Conservation (phyloP, 2,888 invertebrate species). For the Lasioglossum lativentre region DNA sequence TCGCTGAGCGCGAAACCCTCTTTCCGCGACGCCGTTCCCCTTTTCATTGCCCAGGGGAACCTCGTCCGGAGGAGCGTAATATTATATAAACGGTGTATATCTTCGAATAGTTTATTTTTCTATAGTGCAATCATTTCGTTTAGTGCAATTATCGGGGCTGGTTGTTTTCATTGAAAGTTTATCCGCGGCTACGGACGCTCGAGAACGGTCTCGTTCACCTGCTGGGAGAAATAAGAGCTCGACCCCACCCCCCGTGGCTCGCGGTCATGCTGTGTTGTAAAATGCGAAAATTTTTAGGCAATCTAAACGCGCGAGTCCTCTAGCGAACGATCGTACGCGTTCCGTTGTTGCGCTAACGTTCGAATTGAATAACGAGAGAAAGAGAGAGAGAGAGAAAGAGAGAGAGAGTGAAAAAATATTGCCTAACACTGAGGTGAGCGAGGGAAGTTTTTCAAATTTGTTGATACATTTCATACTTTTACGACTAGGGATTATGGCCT, state of each 20-base stretch:
- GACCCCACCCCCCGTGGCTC: slow-evolving; percentile 31
- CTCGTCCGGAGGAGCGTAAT: background rate
- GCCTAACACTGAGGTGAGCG: slow-evolving; percentile 68
- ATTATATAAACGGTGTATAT: background rate
- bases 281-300: slow-evolving; percentile 64
- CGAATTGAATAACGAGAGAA: slow-evolving; percentile 8
- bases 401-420: slow-evolving; percentile 41
- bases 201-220: slow-evolving; percentile 20
- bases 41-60: background rate
- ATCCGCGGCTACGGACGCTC: slow-evolving; percentile 31
- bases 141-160: slow-evolving; percentile 45
- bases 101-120: slow-evolving; percentile 56
- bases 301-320: slow-evolving; percentile 59
- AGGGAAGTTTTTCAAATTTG: slow-evolving; percentile 76
- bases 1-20: background rate
- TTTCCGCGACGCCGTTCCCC: background rate
- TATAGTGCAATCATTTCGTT: slow-evolving; percentile 61
- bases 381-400: background rate
- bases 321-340: slow-evolving; percentile 38
- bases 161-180: slow-evolving; percentile 57
- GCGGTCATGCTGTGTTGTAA: slow-evolving; percentile 53
- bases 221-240: slow-evolving; percentile 27
- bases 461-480: slow-evolving; percentile 80
- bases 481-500: slow-evolving; percentile 78
- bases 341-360: background rate